Base-by-base conservation (phyloP, 2,113 vertebrate genomes). In the Pelobates fuscus region DNA sequence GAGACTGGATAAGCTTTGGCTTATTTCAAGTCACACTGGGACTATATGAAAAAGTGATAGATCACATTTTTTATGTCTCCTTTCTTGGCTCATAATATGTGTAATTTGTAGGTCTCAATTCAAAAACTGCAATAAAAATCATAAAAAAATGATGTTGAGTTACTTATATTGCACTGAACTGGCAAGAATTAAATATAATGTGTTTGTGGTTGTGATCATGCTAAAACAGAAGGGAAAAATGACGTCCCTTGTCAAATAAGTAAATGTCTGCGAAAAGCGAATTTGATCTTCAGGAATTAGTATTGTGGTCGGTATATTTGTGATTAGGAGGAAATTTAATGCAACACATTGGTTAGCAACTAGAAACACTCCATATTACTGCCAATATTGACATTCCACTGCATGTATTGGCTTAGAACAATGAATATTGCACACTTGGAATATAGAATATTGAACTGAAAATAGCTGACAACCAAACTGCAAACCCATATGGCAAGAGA, bases 1-100 rank as follows among this genome's bases (percentile, higher is more conserved):
- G 76, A 82, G 84, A 78, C 1, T 41, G 46, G 82, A 64, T 67
- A 78, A 72, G 82, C 67, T 71, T 70, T 70, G 61, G 70, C 67
- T 80, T 77, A 12, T n/a, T 70, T 76, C 46, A 81, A 71, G 72
- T 46, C 71, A 83, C 82, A 82, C 73, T 15, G 61, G 61, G 29
- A 69, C 67, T 73, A 64, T 18, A 76, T 63, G 27, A 70, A 79
- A 77, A 75, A 0, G 14, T 21, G 67, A 71, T 12, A 30, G 46
- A 70, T 70, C 66, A 61, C 57, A 77, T 77, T 68, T 68, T 77
- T 74, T 61, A 60, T 77, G 73, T 67, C 63, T 75, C 52, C 37
- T 68, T 76, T 77, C 73, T 77, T 77, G 73, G 73, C 65, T 68
- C 57, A 26, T 68, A 59, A 60, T 26, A 58, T 61, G 41, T 68